Conservation (phyloP, 2,797 vertebrate genomes). For the Epinephelus malabaricus region DNA sequence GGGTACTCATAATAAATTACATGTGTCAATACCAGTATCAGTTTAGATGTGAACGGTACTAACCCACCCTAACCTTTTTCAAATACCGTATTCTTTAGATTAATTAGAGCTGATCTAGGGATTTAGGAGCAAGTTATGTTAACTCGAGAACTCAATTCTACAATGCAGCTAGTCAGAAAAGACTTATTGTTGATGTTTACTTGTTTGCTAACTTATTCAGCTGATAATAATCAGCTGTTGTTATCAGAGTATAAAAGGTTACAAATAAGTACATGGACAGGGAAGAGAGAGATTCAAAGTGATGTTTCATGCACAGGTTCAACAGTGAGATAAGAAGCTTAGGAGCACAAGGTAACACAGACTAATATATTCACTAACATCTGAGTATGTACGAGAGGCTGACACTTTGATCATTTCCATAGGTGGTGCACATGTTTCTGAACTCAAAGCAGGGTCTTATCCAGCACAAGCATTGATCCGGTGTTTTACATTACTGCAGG, state of each 20-base stretch:
- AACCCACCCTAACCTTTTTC: no score
- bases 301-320: conserved; percentile 34
- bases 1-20: no score
- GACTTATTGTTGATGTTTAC: not conserved
- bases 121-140: not conserved
- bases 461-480: conserved; percentile 55
- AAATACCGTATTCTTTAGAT: no score
- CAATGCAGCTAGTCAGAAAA: not conserved
- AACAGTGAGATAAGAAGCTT: conserved; percentile 42
- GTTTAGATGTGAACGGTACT: no score
- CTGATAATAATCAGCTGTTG: conserved; percentile 11
- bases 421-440: conserved; percentile 12
- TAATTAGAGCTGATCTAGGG: not conserved
- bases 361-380: conserved; percentile 29
- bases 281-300: conserved; percentile 19
- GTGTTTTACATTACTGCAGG: conserved; percentile 55
- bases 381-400: conserved; percentile 17
- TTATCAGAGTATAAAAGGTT: conserved; percentile 9
- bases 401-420: conserved; percentile 33
- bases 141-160: not conserved
- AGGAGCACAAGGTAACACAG: conserved; percentile 23
- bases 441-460: conserved; percentile 26
- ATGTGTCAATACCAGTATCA: no score
- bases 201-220: conserved; percentile 20
- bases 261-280: not conserved